These are phyloP conservation scores for Romanogobio albipinnatus DNA, from an alignment of 2,113 vertebrate species.

Conservation along the genomic window DNA sequence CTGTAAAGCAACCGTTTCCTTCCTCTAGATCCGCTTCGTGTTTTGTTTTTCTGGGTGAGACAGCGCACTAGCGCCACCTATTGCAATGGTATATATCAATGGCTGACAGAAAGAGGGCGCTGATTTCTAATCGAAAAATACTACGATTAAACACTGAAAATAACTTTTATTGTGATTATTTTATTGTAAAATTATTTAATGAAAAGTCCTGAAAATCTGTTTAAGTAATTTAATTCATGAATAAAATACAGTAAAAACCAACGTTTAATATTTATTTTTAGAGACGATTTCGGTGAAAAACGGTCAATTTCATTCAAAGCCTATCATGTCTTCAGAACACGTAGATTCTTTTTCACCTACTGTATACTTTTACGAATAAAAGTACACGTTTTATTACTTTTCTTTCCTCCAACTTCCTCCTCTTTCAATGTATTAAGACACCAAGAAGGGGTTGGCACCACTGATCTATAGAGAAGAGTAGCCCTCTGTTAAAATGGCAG, in stretches of 20 bases:
- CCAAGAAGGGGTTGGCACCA: neutral
- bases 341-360: neutral
- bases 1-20: no score
- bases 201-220: neutral
- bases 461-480: no score
- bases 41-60: neutral
- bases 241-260: neutral
- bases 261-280: no score
- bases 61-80: slow-evolving; percentile 17
- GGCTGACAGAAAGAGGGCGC: neutral
- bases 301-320: neutral
- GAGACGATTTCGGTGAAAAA: no score
- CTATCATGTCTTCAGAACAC: neutral
- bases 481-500: no score
- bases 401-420: neutral
- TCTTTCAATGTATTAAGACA: neutral
- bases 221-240: neutral
- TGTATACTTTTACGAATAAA: neutral
- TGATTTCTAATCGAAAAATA: neutral
- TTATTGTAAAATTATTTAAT: no score
- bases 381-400: neutral
- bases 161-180: no score
- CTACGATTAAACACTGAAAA: no score
- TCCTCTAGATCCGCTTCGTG: neutral
- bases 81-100: neutral